Conservation (phyloP, 2,888 invertebrate species). For the Coelopa pilipes region DNA sequence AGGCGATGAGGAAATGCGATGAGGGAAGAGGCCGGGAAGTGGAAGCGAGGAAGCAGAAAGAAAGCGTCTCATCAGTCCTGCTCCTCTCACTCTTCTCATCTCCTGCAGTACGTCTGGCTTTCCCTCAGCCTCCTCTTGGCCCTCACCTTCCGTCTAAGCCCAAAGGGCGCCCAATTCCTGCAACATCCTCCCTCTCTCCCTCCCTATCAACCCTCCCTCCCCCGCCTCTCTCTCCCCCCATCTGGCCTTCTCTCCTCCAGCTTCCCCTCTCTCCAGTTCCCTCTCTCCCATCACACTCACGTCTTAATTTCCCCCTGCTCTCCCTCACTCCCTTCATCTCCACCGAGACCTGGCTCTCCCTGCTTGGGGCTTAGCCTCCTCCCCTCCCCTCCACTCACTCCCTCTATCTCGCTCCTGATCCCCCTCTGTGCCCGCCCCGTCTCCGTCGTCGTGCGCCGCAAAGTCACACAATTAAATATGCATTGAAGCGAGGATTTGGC, state of each 20-base stretch:
- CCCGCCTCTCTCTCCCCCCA: background rate
- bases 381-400: background rate
- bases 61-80: no score
- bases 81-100: no score
- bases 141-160: background rate
- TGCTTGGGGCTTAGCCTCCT: background rate
- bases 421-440: background rate
- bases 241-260: background rate
- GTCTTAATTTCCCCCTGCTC: background rate
- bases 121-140: no score
- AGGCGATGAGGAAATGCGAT: no score
- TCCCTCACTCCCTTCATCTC: background rate
- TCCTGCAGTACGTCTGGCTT: no score
- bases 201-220: no score
- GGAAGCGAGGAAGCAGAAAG: no score
- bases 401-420: background rate
- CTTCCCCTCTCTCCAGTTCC: background rate
- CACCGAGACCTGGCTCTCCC: background rate
- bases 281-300: background rate
- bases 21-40: no score
- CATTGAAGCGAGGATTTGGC: slow-evolving; percentile 9
- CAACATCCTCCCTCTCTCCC: background rate
- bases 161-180: background rate
- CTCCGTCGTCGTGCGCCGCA: background rate
- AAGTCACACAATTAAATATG: slow-evolving; percentile 18